Percentiles rank a stretch among this genome's conserved stretches.
Evolutionary conservation across 2,888 invertebrate species (phyloP).

Genomic region (Autographa gamma): DNA sequence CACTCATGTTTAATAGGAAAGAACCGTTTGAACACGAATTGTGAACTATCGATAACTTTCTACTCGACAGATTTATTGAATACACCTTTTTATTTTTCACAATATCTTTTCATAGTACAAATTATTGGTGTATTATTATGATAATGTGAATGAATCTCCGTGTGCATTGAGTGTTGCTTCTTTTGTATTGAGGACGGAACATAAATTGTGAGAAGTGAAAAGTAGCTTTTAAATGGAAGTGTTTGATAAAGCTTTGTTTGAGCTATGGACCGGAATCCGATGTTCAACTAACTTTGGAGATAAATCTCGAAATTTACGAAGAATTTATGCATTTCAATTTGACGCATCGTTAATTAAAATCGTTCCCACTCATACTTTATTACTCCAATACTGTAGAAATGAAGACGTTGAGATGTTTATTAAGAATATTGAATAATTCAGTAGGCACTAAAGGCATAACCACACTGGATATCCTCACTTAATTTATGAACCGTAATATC

Average conservation of each 20-base stretch:
- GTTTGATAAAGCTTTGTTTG: constrained; percentile 16
- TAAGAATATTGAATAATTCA: neutral
- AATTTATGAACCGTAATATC: constrained; percentile 5
- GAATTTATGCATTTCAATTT: constrained; percentile 4
- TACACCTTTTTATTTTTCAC: constrained; percentile 52
- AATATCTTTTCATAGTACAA: constrained; percentile 58
- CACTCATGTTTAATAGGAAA: constrained; percentile 38
- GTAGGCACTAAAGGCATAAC: neutral
- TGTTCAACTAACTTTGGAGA: constrained; percentile 1
- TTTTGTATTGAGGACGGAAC: constrained; percentile 58
- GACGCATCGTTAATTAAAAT: neutral
- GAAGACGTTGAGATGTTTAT: constrained; percentile 4
- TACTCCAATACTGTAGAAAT: neutral
- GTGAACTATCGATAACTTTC: constrained; percentile 53
- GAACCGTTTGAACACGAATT: constrained; percentile 44
- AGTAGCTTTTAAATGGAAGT: constrained; percentile 35
- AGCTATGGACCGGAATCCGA: neutral
- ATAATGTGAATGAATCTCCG: constrained; percentile 63
- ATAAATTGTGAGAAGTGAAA: constrained; percentile 59
- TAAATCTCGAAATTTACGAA: neutral
- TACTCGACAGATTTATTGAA: constrained; percentile 60
- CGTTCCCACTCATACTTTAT: neutral
- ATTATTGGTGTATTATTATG: constrained; percentile 62
- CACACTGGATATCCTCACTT: neutral
- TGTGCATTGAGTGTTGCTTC: constrained; percentile 65